phyloP scores from a whole-genome alignment of 2,113 vertebrate genomes.

The Beaufortia kweichowensis region DNA sequence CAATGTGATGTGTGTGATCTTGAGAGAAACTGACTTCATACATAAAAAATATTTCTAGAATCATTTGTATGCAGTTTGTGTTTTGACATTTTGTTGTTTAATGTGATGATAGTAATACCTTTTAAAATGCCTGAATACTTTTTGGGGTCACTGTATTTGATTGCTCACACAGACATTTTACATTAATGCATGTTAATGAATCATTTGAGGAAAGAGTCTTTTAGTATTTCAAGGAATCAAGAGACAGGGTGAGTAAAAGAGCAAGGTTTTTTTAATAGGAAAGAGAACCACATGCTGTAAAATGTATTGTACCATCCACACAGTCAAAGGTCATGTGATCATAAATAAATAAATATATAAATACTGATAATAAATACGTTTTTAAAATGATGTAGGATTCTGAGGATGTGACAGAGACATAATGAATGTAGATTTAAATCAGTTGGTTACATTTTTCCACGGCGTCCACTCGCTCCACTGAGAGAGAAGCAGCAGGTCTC shows the following conservation, averaged over 20 bases:
- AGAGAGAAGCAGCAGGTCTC: slow-evolving; percentile 68
- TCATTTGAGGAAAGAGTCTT: neutral
- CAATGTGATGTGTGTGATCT: too few relatives aligned
- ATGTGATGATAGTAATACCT: too few relatives aligned
- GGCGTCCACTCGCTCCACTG: slow-evolving; percentile 73
- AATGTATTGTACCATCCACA: neutral
- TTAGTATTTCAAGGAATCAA: slow-evolving; percentile 6
- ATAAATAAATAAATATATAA: slow-evolving; percentile 49
- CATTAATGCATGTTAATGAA: neutral
- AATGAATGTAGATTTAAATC: slow-evolving; percentile 40
- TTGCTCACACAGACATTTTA: neutral
- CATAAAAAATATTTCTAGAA: too few relatives aligned
- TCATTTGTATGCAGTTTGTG: too few relatives aligned
- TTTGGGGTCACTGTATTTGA: too few relatives aligned
- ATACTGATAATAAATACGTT: slow-evolving; percentile 16
- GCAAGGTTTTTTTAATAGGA: slow-evolving; percentile 40
- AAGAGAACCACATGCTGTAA: neutral
- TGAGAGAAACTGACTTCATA: too few relatives aligned
- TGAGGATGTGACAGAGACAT: slow-evolving; percentile 18
- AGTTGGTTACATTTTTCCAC: slow-evolving; percentile 74
- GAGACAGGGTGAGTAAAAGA: slow-evolving; percentile 13
- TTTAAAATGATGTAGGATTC: slow-evolving; percentile 30
- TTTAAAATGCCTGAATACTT: too few relatives aligned
- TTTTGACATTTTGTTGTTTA: too few relatives aligned
- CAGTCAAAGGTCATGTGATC: neutral